Conservation (phyloP, 1,140 invertebrate genomes). For the Chrysopa pallens region DNA sequence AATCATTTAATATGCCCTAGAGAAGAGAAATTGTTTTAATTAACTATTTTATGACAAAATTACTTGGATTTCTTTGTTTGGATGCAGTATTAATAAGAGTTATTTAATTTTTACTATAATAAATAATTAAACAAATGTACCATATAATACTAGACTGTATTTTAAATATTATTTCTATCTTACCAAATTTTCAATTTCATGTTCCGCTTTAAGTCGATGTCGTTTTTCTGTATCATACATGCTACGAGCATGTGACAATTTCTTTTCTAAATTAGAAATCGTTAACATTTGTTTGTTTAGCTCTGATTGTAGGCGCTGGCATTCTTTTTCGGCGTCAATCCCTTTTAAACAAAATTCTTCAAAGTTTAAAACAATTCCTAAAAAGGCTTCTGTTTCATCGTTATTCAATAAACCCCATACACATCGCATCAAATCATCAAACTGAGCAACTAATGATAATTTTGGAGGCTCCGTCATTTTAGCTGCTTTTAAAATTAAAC, state of each 20-base stretch:
- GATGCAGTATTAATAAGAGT: no score
- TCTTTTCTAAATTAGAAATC: conserved; percentile 47
- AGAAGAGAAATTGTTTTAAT: no score
- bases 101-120: no score
- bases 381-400: conserved; percentile 47
- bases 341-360: conserved; percentile 52
- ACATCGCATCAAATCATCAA: conserved; percentile 48
- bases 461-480: background rate
- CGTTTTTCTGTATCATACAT: conserved; percentile 61
- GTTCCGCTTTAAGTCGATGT: conserved; percentile 36
- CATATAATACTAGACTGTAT: no score
- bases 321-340: conserved; percentile 42
- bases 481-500: no score
- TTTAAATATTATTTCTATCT: no score
- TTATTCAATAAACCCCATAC: conserved; percentile 37
- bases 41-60: no score
- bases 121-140: no score
- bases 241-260: conserved; percentile 56
- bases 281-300: conserved; percentile 43
- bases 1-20: no score
- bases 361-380: conserved; percentile 46
- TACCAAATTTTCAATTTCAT: conserved; percentile 42
- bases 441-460: conserved; percentile 31
- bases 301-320: conserved; percentile 40
- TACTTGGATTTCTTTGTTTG: no score